Evolutionary conservation across 1,140 invertebrate genomes (phyloP).

Genomic region (Nasonia longicornis): DNA sequence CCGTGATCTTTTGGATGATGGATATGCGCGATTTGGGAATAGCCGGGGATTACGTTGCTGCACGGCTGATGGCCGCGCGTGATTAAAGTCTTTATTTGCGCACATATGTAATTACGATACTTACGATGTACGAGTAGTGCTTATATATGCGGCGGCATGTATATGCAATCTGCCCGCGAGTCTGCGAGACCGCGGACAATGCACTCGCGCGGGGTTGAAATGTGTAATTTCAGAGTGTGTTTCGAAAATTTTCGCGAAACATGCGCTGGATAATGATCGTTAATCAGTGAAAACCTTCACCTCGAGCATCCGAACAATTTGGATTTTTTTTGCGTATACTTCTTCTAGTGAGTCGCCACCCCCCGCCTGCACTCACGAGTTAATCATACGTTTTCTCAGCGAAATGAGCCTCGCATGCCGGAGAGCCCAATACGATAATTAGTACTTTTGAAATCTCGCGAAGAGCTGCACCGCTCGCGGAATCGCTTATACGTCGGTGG

Average conservation of each 20-base stretch:
- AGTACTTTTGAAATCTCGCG: constrained; percentile 19
- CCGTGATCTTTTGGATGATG: background rate
- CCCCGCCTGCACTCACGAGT: background rate
- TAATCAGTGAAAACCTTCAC: background rate
- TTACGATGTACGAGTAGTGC: background rate
- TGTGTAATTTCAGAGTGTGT: too few species aligned
- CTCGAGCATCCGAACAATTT: background rate
- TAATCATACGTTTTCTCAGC: constrained; percentile 39
- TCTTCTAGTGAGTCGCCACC: background rate
- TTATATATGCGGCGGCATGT: background rate
- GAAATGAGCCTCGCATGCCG: constrained; percentile 12
- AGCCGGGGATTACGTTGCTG: background rate
- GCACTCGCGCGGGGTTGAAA: too few species aligned
- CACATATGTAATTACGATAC: background rate
- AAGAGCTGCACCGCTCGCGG: background rate
- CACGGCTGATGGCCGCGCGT: too few species aligned
- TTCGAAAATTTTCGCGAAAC: too few species aligned
- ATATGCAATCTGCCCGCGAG: too few species aligned
- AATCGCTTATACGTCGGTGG: background rate
- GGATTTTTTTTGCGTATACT: background rate
- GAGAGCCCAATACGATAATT: constrained; percentile 35
- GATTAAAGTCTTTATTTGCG: too few species aligned
- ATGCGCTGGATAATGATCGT: background rate
- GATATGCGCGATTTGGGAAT: background rate
- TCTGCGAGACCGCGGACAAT: too few species aligned